These are phyloP conservation scores for Urocyon cinereoargenteus DNA, from an alignment of 2,797 vertebrate species.

Conservation along the genomic window DNA sequence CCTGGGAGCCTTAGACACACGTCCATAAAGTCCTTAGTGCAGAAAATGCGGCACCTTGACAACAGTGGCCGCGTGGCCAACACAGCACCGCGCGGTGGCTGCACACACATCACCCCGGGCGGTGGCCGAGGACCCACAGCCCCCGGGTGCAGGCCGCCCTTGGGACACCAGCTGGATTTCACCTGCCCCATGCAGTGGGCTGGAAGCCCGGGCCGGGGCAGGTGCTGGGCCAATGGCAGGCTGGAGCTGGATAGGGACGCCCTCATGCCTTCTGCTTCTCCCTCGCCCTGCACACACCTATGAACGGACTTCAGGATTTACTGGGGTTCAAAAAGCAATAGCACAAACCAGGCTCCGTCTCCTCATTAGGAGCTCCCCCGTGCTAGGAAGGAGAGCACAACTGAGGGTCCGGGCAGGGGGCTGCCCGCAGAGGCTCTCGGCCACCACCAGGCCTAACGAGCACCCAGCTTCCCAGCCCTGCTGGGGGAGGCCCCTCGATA, in stretches of 20 bases:
- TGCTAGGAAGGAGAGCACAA: not conserved
- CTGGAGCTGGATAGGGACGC: not conserved
- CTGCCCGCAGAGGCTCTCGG: not conserved
- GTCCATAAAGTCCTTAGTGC: not conserved
- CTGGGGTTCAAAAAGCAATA: not conserved
- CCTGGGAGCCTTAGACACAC: not conserved
- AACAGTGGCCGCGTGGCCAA: not conserved
- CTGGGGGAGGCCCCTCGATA: not conserved
- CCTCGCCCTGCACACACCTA: not conserved
- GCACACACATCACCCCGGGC: not conserved
- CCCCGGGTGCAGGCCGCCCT: not conserved
- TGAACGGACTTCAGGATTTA: not conserved
- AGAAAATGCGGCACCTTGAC: not conserved
- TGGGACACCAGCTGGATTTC: not conserved
- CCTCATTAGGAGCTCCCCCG: not conserved
- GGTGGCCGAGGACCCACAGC: not conserved
- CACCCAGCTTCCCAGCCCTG: not conserved
- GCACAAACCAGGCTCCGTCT: not conserved
- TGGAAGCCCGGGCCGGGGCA: not conserved
- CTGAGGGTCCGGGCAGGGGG: not conserved
- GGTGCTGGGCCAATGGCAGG: no score
- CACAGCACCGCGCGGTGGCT: not conserved
- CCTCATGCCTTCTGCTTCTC: not conserved
- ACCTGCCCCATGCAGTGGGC: not conserved
- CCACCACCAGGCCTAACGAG: not conserved